Evolutionary conservation across 2,888 invertebrate species (phyloP), one percentile per base, ranked within the genome.

Genomic region (Bruchidius siliquastri): DNA sequence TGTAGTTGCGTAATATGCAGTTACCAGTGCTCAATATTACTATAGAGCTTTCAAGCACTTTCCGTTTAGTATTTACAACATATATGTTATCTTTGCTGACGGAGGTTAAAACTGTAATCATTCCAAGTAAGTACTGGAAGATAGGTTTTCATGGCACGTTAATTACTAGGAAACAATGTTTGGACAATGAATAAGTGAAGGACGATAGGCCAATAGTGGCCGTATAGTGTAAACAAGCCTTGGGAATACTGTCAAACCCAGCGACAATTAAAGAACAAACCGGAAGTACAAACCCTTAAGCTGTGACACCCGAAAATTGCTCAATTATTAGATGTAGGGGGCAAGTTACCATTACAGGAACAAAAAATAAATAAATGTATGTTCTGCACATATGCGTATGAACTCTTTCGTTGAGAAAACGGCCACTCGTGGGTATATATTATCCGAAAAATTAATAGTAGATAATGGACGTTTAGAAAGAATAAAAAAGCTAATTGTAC

Each of bases 401-500:
- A 49, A 49, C 13, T 49, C 49, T 3, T 49, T 8, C 13, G 49
- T 49, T 49, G 49, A 49, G 49, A 49, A 49, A 49, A 49, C 49
- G 21, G 69, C 2, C 71, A 22, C 67, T 22, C 22, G 70, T 74
- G 73, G 26, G 74, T 75, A 75, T 72, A 75, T 72, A 75, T 77
- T 77, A 79, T 74, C 72, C 70, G 21, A 71, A 74, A 76, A 71
- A 78, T 78, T 78, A 78, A 78, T 77, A 77, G 74, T 66, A 71
- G 76, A 72, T 76, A 77, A 79, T 76, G 73, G 74, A 49, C 76
- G 76, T 76, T 76, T 75, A 77, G 74, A 74, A 74, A 71, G 70
- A 76, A 76, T 73, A 74, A 72, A 78, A 79, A 78, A 79, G 72
- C 77, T 78, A 78, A 79, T 78, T 78, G 75, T 71, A 49, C 49